Evolutionary conservation across 2,113 vertebrate species (phyloP), one percentile per base, ranked within the genome.

Genomic region (Clarias batrachus): DNA sequence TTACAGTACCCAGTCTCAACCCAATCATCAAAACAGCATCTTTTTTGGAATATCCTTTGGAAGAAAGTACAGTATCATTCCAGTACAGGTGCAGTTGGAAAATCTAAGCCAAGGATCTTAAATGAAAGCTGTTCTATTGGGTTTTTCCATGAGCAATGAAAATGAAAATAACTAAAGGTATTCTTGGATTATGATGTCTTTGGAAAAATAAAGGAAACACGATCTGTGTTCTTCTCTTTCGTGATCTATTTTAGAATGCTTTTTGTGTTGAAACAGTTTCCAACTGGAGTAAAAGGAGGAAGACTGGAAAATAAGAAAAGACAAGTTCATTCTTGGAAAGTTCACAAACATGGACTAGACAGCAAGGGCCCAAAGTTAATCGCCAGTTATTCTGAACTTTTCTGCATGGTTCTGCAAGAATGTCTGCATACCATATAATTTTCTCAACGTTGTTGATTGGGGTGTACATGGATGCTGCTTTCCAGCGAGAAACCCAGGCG

Each of bases 351-450:
- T 81, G 37, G 63, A 52, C n/a, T 33, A 25, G 11, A 80, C 70
- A 83, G 65, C 25, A 13, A 78, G 56, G 68, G 37, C 41, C 25
- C 41, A 77, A 37, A 16, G 25, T 82, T 65, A 66, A 62, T 33
- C 52, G 52, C 52, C 37, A 63, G n/a, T 77, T 82, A n/a, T 68
- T 73, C 30, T 8, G 17, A 74, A 7, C 68, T 70, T 86, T 81
- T 48, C 56, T 84, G 83, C 77, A 81, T 41, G 65, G 65, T 81
- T 81, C 54, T 81, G 65, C 78, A 73, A 62, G 66, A 81, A 81
- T 3, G 23, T 79, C 85, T 27, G 1, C 57, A 82, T 73, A 68
- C 66, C 57, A 74, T 63, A 70, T 86, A 48, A 82, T 86, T 86
- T 83, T 63, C 21, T 3, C 76, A 12, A 16, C n/a, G 16, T 59